A percentile compares a stretch with the other conserved stretches of the same genome.
Conservation (phyloP, 92 coral and sea anemone genomes). For the Porites evermanni region DNA sequence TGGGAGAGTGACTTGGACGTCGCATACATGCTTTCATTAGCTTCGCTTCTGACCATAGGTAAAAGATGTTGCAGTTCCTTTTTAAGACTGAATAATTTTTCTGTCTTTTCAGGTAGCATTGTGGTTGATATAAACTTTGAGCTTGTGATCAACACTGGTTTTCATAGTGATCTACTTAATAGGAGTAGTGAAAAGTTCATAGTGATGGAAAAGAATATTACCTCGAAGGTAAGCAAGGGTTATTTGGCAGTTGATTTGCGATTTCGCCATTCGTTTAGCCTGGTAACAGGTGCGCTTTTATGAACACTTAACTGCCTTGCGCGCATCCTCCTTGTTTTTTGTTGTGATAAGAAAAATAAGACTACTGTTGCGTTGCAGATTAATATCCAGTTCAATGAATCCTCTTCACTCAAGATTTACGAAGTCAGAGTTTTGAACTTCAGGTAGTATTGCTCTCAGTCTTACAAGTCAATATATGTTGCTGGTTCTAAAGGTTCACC, state of each 20-base stretch:
- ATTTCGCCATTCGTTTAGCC: not conserved
- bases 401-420: conserved; percentile 10
- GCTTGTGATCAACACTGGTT: not conserved
- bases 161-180: not conserved
- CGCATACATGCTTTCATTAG: not conserved
- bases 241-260: no score
- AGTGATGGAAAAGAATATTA: not conserved
- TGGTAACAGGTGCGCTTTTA: not conserved
- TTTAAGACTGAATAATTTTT: not conserved
- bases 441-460: not conserved
- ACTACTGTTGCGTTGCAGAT: not conserved
- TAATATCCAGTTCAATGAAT: not conserved
- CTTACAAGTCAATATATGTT: not conserved
- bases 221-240: not conserved
- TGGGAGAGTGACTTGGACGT: no score
- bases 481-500: not conserved
- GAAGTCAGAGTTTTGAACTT: not conserved
- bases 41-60: not conserved
- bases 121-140: not conserved
- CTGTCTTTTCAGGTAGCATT: not conserved
- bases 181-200: not conserved
- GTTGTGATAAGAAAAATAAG: no score
- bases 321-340: no score
- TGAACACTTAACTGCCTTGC: not conserved
- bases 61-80: not conserved